Evolutionary conservation across 2,113 vertebrate genomes (phyloP), one percentile per base, ranked within the genome.

Genomic region (Daphoenositta chrysoptera): DNA sequence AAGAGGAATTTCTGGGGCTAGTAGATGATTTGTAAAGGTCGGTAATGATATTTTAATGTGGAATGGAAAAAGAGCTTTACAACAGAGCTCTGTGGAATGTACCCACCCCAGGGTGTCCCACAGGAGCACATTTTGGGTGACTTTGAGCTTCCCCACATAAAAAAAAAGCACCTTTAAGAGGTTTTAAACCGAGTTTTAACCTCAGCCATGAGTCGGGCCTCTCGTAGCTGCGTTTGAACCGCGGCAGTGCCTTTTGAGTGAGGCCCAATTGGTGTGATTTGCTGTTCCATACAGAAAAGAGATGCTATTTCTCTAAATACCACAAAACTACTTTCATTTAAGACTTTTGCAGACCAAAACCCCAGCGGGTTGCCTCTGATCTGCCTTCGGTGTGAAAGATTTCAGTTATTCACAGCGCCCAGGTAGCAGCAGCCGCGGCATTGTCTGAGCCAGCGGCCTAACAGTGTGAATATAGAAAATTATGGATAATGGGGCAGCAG

Each of bases 401-500:
- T 94, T 96, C 76, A 81, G 83, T 88, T 95, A 93, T 93, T 95
- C 93, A 73, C 33, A 6, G 64, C 0, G 2, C 83, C 80, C 69
- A 60, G 90, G 90, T 2, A 64, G 85, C 10, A 33, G 93, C 70
- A 45, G 93, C 87, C 88, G 15, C 73, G 19, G 82, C 91, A 77
- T 90, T 95, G 93, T 81, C 61, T 75, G 93, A 84, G 80, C 15
- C 77, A 19, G 75, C 64, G 68, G 96, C 93, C 90, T 89, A 92
- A 90, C 88, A 61, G 92, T 89, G 89, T 71, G 88, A 93, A 93
- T 92, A 68, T 10, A 93, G 94, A 93, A 97, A 97, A 96, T 96
- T 93, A 93, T 18, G 85, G 92, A 96, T 96, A 97, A 97, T 96
- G 90, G 96, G 94, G 66, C 92, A 95, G 93, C 92, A 90, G 90